Percentiles rank a stretch among this genome's conserved stretches.
phyloP scores from a whole-genome alignment of 2,113 vertebrate genomes.

The Aspiorhynchus laticeps region DNA sequence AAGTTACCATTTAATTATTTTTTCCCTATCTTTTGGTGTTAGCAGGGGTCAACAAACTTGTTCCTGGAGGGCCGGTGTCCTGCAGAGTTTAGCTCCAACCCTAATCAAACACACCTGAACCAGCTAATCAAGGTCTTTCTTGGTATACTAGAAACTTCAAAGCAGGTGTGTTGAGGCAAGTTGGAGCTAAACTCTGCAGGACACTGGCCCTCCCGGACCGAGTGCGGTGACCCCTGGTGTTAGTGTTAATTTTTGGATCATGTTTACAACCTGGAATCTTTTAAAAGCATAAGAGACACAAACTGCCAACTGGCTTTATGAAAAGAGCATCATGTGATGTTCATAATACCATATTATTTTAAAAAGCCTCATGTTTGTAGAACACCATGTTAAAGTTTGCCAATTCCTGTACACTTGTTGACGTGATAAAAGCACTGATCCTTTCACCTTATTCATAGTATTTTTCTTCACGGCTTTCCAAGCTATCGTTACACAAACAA shows the following conservation, averaged over 20 bases:
- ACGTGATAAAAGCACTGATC: slow-evolving; percentile 12
- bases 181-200: no score
- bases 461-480: slow-evolving; percentile 10
- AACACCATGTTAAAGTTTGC: not conserved
- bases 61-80: no score
- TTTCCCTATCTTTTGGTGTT: no score
- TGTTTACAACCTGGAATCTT: not conserved
- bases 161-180: no score
- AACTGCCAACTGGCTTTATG: not conserved
- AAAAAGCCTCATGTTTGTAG: not conserved
- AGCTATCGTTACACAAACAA: slow-evolving; percentile 26
- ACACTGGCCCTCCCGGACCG: no score
- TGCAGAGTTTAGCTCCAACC: no score
- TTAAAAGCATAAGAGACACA: not conserved
- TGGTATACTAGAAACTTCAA: no score
- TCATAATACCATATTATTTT: not conserved
- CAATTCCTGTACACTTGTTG: not conserved
- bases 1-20: no score
- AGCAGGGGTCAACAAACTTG: no score
- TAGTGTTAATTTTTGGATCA: not conserved
- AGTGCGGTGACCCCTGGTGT: not conserved
- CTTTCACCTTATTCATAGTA: slow-evolving; percentile 31
- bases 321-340: not conserved
- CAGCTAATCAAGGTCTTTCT: no score
- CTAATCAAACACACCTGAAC: no score